Conservation (phyloP, 2,113 vertebrate species). For the Phyllopteryx taeniolatus region DNA sequence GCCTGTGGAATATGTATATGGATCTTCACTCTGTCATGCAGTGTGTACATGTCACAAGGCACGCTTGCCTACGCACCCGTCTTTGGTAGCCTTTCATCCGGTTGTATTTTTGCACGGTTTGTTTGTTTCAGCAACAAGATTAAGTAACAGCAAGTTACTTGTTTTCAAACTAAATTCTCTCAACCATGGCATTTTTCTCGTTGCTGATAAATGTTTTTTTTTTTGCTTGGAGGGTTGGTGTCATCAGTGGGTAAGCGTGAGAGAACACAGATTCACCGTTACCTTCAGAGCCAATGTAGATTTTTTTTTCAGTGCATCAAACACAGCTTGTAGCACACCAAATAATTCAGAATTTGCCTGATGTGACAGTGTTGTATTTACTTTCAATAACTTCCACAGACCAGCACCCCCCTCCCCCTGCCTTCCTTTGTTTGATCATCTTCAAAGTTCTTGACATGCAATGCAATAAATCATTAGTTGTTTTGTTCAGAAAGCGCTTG, state of each 20-base stretch:
- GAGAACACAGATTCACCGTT: slow-evolving; percentile 2
- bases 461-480: slow-evolving; percentile 16
- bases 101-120: slow-evolving; percentile 51
- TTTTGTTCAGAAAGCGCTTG: slow-evolving; percentile 18
- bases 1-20: slow-evolving; percentile 18
- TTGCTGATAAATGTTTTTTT: slow-evolving; percentile 12
- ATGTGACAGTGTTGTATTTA: slow-evolving; percentile 16
- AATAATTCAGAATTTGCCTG: slow-evolving; percentile 8
- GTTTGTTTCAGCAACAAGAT: slow-evolving; percentile 5
- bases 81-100: slow-evolving; percentile 29
- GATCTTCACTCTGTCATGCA: slow-evolving; percentile 16
- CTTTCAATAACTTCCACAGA: slow-evolving; percentile 20
- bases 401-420: slow-evolving; percentile 4
- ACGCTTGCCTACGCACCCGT: slow-evolving; percentile 27
- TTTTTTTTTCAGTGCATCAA: slow-evolving; percentile 17
- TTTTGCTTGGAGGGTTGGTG: slow-evolving; percentile 6
- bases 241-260: slow-evolving; percentile 16
- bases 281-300: slow-evolving; percentile 12
- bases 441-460: slow-evolving; percentile 4
- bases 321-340: slow-evolving; percentile 1
- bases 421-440: neutral
- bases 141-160: slow-evolving; percentile 6
- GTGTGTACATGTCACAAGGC: slow-evolving; percentile 36
- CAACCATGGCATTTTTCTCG: slow-evolving; percentile 4
- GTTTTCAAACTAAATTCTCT: slow-evolving; percentile 6